Conservation (phyloP, 2,797 vertebrate species). For the Pangasius mekongensis region DNA sequence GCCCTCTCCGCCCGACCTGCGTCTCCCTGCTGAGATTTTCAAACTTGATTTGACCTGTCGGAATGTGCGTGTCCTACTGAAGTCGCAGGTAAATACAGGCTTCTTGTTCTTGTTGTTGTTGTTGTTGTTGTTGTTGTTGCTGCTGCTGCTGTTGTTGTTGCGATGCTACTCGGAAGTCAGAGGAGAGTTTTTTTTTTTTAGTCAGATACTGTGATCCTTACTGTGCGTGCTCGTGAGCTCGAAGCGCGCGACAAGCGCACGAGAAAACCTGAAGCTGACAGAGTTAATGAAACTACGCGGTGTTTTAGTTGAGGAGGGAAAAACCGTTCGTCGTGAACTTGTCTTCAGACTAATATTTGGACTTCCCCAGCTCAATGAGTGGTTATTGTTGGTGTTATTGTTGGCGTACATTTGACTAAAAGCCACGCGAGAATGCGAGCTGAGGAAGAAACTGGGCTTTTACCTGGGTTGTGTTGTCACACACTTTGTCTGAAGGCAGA, state of each 20-base stretch:
- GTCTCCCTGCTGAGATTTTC: background rate
- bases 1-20: background rate
- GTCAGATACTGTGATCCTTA: background rate
- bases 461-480: background rate
- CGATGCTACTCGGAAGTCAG: background rate
- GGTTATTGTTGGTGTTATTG: background rate
- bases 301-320: background rate
- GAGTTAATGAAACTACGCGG: too few relatives aligned
- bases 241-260: background rate
- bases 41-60: background rate
- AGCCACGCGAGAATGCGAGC: background rate
- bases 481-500: background rate
- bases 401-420: background rate
- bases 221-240: background rate
- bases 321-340: background rate
- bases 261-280: background rate
- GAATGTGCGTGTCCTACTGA: slow-evolving; percentile 38
- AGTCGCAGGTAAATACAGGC: slow-evolving; percentile 35
- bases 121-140: background rate
- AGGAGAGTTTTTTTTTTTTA: background rate
- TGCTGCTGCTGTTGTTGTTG: background rate
- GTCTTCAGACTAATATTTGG: background rate
- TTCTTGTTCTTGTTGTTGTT: background rate
- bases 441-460: background rate
- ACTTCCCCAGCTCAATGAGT: background rate